These are phyloP conservation scores for Neoitamus cyanurus DNA, from an alignment of 2,888 invertebrate species.

Conservation along the genomic window DNA sequence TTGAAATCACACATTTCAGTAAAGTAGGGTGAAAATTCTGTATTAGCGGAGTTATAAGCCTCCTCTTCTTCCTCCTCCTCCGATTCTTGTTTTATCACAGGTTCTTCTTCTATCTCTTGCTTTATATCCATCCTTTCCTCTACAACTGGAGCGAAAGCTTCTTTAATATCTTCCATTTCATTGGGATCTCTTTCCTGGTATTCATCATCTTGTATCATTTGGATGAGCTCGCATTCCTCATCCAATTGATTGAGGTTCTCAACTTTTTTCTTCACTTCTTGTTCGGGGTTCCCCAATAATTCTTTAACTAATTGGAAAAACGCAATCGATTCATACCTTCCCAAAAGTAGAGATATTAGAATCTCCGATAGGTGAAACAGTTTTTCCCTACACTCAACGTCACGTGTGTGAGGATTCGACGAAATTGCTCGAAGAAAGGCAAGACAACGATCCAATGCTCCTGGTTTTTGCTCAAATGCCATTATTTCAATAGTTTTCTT, in stretches of 20 bases:
- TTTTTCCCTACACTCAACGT: constrained; percentile 60
- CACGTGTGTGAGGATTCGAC: constrained; percentile 60
- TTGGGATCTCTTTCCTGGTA: constrained; percentile 48
- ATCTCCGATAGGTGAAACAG: constrained; percentile 64
- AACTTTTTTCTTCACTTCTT: constrained; percentile 49
- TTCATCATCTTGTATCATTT: constrained; percentile 48
- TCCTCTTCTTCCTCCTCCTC: not conserved
- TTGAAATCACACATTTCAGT: constrained; percentile 59
- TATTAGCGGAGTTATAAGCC: not conserved
- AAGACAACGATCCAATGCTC: constrained; percentile 62
- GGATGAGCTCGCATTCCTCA: constrained; percentile 46
- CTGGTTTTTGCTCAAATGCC: constrained; percentile 62
- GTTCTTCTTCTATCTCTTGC: not conserved
- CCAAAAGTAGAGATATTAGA: constrained; percentile 62
- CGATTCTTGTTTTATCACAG: not conserved
- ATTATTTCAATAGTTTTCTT: constrained; percentile 62
- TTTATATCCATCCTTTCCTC: constrained; percentile 34
- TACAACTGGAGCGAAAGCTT: constrained; percentile 47
- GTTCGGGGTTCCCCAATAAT: constrained; percentile 51
- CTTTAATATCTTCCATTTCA: constrained; percentile 44
- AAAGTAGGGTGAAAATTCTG: constrained; percentile 58
- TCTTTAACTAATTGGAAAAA: constrained; percentile 43
- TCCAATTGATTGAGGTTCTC: constrained; percentile 46
- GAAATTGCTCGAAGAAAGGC: constrained; percentile 61
- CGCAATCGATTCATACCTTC: constrained; percentile 61